These are phyloP conservation scores for Melieria omissa DNA, from an alignment of 2,888 invertebrate genomes.

Conservation along the genomic window DNA sequence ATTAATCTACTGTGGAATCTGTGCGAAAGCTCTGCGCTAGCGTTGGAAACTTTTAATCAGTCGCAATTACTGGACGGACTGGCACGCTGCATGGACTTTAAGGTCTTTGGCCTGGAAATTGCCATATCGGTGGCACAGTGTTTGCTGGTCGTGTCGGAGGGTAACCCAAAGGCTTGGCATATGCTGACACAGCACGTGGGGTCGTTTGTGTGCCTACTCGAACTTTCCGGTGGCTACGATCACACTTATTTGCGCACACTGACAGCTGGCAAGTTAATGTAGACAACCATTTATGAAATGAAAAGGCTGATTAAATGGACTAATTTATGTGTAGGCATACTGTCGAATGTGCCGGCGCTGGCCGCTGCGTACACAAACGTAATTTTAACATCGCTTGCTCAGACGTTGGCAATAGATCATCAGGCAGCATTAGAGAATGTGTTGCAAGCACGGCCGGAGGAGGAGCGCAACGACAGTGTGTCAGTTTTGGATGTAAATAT, in stretches of 20 bases:
- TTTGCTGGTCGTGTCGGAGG: constrained; percentile 77
- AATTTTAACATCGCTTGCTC: constrained; percentile 69
- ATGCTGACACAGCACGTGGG: constrained; percentile 69
- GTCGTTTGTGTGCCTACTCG: constrained; percentile 66
- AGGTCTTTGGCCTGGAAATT: constrained; percentile 71
- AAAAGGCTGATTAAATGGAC: too few relatives aligned
- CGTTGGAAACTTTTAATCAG: constrained; percentile 74
- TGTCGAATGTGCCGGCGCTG: constrained; percentile 70
- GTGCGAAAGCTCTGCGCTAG: constrained; percentile 74
- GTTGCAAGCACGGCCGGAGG: constrained; percentile 23
- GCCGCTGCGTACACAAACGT: constrained; percentile 68
- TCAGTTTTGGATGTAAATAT: constrained; percentile 51
- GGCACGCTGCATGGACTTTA: constrained; percentile 71
- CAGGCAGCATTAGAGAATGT: constrained; percentile 59
- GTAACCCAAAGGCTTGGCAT: constrained; percentile 72
- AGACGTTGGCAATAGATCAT: constrained; percentile 70
- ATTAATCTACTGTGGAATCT: constrained; percentile 77
- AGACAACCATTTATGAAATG: neutral
- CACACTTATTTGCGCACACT: constrained; percentile 70
- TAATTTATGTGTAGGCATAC: constrained; percentile 61
- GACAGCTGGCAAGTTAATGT: constrained; percentile 65
- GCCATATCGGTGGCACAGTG: constrained; percentile 74
- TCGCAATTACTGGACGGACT: constrained; percentile 73
- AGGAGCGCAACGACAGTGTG: constrained; percentile 41
- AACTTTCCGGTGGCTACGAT: constrained; percentile 54